Evolutionary conservation across 2,888 invertebrate species (phyloP).

Genomic region (Ornithoptera alexandrae): DNA sequence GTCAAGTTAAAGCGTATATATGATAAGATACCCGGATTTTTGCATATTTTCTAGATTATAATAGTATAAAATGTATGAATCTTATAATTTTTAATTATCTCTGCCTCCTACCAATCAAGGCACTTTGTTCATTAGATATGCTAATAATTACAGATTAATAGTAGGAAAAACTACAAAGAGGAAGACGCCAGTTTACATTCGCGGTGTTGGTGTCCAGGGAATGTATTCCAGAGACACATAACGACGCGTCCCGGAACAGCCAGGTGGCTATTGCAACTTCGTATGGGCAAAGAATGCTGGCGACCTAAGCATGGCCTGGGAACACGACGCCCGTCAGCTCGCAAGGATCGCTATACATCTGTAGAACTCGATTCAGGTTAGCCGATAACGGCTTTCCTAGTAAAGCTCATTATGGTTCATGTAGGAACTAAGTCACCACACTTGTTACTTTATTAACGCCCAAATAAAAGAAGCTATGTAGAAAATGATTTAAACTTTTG

Average conservation of each 20-base stretch:
- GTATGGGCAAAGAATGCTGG: slow-evolving; percentile 74
- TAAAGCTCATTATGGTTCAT: slow-evolving; percentile 34
- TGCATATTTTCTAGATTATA: background rate
- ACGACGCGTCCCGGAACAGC: slow-evolving; percentile 67
- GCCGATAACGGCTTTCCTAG: slow-evolving; percentile 53
- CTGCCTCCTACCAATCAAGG: too few species aligned
- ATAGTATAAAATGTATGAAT: background rate
- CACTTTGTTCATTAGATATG: background rate
- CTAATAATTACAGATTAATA: slow-evolving; percentile 38
- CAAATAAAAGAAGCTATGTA: background rate
- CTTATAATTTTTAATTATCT: background rate
- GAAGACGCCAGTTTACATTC: slow-evolving; percentile 62
- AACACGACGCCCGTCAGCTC: slow-evolving; percentile 46
- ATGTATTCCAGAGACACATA: slow-evolving; percentile 57
- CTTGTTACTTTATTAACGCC: background rate
- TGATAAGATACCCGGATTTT: too few species aligned
- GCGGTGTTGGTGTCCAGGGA: slow-evolving; percentile 61
- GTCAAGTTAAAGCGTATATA: too few species aligned
- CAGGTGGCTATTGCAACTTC: slow-evolving; percentile 59
- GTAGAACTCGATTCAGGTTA: slow-evolving; percentile 51
- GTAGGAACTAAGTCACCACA: slow-evolving; percentile 25
- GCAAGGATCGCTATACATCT: slow-evolving; percentile 47
- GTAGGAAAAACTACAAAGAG: slow-evolving; percentile 55
- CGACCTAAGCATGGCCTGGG: slow-evolving; percentile 58
- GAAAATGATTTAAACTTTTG: background rate